Evolutionary conservation across 2,888 invertebrate genomes (phyloP).

Genomic region (Pinctada fucata): DNA sequence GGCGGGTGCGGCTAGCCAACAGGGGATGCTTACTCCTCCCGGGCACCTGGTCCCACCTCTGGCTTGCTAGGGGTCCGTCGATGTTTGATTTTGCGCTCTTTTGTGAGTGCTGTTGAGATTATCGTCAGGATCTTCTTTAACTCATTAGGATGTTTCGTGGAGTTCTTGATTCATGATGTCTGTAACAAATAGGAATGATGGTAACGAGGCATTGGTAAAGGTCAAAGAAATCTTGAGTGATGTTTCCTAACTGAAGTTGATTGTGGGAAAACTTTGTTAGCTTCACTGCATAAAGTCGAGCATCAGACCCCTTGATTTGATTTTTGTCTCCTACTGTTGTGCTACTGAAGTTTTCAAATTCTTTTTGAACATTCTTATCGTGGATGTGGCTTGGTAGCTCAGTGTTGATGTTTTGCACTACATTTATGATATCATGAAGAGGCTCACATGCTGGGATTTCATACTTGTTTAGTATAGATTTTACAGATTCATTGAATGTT

Average conservation of each 20-base stretch:
- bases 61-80: no score
- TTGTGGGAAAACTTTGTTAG: neutral
- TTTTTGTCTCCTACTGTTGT: constrained; percentile 25
- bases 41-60: no score
- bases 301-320: constrained; percentile 26
- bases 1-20: no score
- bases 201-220: constrained; percentile 9
- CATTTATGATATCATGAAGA: constrained; percentile 13
- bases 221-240: neutral
- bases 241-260: neutral
- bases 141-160: no score
- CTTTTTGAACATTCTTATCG: neutral
- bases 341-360: constrained; percentile 4
- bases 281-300: constrained; percentile 14
- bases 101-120: no score
- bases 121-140: no score
- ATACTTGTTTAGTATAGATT: neutral
- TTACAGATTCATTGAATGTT: neutral
- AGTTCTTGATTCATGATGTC: neutral
- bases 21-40: no score
- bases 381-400: constrained; percentile 5
- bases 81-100: no score
- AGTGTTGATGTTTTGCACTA: constrained; percentile 12
- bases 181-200: constrained; percentile 18
- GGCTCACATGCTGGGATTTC: constrained; percentile 23